Base-by-base conservation (phyloP, 1,140 invertebrate genomes). In the Gryon sp. region DNA sequence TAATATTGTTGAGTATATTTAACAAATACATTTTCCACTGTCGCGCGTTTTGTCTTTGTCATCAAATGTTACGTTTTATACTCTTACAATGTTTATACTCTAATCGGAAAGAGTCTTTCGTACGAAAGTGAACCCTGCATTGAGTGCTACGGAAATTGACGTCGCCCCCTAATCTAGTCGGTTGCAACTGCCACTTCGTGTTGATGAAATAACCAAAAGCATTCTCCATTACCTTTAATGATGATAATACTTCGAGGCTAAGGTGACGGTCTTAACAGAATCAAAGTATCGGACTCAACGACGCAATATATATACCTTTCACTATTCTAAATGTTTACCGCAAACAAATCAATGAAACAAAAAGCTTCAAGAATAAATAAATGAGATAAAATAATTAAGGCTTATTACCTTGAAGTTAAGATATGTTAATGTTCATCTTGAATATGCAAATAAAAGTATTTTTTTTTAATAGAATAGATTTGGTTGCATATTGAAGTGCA, bases 91-190 rank as follows among this genome's bases (percentile, higher is more conserved):
- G 38, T 62, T 68, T 76, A 76, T 76, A 76, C 53, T 76, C 66
- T 60, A 72, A 57, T 72, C 41, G 60, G 28, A 77, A 72, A 77
- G 68, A 63, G 57, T 68, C 40, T 60, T 50, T 77, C 62, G 48
- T 63, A 63, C 57, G 62, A 78, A 68, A 69, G 76, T 78, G 63
- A 68, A 78, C 76, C 75, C 75, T 77, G 68, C 68, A 72, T 77
- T 68, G 55, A 57, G 63, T 78, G 59, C 59, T 74, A 76, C 45
- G 55, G 46, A 70, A 75, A 79, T 76, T 76, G 59, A 75, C 62
- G 41, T 68, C 46, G 62, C 28, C 28, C n/a, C n/a, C n/a, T n/a
- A n/a, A n/a, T n/a, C 52, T 75, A 66, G 57, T 65, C 53, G 40
- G 53, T 66, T 53, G 18, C 41, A 53, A 46, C 45, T 66, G 52